A percentile compares a stretch with the other conserved stretches of the same genome.
These are phyloP conservation scores for Centropus bengalensis DNA, from an alignment of 2,113 vertebrate genomes.

Conservation along the genomic window DNA sequence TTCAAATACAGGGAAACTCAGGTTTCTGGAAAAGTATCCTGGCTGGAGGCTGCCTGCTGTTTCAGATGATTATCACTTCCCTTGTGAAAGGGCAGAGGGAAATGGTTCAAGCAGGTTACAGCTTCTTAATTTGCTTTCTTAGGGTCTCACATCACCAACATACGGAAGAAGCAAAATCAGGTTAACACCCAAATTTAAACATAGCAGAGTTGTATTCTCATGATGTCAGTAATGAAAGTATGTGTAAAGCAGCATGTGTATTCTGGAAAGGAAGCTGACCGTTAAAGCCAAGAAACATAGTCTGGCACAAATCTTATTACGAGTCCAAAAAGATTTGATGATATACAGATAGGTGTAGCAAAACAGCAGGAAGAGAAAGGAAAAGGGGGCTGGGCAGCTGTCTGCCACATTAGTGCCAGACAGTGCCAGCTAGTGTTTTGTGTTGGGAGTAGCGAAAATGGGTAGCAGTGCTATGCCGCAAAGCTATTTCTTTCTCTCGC, in stretches of 20 bases:
- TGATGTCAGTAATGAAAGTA: slow-evolving; percentile 81
- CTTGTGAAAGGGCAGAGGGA: slow-evolving; percentile 19
- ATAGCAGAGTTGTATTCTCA: slow-evolving; percentile 72
- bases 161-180: slow-evolving; percentile 64
- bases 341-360: slow-evolving; percentile 68
- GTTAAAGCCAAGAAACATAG: slow-evolving; percentile 80
- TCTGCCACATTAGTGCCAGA: not conserved
- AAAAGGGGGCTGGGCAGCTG: not conserved
- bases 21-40: slow-evolving; percentile 47
- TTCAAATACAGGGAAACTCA: slow-evolving; percentile 56
- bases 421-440: slow-evolving; percentile 49
- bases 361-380: slow-evolving; percentile 42
- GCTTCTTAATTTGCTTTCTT: slow-evolving; percentile 75
- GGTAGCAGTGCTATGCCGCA: not conserved
- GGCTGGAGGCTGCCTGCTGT: slow-evolving; percentile 63
- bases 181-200: slow-evolving; percentile 78
- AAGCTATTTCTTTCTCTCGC: not conserved
- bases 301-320: slow-evolving; percentile 78
- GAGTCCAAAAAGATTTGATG: slow-evolving; percentile 72
- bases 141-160: slow-evolving; percentile 70
- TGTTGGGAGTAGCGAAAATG: slow-evolving; percentile 12
- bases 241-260: slow-evolving; percentile 75
- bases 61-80: slow-evolving; percentile 72
- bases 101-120: slow-evolving; percentile 76
- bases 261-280: slow-evolving; percentile 75